A percentile compares a stretch with the other conserved stretches of the same genome.
Evolutionary conservation across 2,113 vertebrate species (phyloP).

Genomic region (Canis aureus): DNA sequence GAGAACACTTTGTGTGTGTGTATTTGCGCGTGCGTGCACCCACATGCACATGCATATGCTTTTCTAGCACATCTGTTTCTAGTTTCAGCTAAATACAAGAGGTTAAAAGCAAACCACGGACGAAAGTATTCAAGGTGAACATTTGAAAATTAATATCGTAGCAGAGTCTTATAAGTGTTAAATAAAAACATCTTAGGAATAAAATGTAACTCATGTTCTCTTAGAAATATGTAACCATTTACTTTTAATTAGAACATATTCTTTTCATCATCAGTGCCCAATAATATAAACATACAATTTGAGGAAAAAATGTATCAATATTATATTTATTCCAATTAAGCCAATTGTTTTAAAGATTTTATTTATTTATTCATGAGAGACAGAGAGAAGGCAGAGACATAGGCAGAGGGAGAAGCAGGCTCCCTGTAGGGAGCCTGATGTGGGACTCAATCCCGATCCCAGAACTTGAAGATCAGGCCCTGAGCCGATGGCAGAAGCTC

Average conservation of each 20-base stretch:
- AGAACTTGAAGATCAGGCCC: no score
- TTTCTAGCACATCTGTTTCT: constrained; percentile 64
- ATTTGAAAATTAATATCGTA: neutral
- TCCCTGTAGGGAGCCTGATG: no score
- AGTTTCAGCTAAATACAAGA: constrained; percentile 48
- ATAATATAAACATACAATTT: neutral
- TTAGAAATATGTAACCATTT: constrained; percentile 6
- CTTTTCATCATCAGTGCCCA: neutral
- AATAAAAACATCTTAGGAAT: constrained; percentile 22
- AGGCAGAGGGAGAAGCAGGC: no score
- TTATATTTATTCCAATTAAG: neutral
- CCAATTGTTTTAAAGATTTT: neutral
- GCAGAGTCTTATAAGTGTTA: neutral
- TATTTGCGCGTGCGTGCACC: neutral
- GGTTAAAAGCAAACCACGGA: constrained; percentile 29
- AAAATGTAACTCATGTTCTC: neutral
- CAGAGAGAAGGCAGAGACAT: no score
- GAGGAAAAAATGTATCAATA: neutral
- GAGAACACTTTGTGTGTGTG: neutral
- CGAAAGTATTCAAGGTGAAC: neutral
- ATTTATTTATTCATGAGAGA: no score
- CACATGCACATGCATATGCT: neutral
- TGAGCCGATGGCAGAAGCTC: no score
- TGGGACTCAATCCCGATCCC: no score
- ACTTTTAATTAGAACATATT: neutral